phyloP scores from a whole-genome alignment of 2,888 invertebrate species.

The Bombylius major region DNA sequence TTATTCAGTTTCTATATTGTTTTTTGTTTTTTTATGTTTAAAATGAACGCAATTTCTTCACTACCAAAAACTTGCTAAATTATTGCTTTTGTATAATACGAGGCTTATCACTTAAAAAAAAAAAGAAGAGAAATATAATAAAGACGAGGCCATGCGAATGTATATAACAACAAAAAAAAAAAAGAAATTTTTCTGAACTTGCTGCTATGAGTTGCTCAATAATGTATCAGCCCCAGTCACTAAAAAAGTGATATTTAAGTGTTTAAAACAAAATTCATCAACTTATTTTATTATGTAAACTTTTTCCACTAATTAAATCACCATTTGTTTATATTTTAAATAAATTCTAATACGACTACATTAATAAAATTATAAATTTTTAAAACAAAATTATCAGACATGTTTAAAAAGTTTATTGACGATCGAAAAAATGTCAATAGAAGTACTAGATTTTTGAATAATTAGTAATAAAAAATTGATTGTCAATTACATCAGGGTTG shows the following conservation, averaged over 20 bases:
- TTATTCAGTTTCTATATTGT: background rate
- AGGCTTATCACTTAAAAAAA: background rate
- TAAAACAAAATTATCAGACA: too few relatives aligned
- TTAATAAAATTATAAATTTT: too few relatives aligned
- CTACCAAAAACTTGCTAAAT: too few relatives aligned
- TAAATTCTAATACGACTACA: too few relatives aligned
- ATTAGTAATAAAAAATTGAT: too few relatives aligned
- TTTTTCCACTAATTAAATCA: background rate
- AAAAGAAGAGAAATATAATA: background rate
- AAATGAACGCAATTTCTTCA: too few relatives aligned
- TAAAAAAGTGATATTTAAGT: background rate
- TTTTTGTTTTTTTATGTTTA: background rate
- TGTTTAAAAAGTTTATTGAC: too few relatives aligned
- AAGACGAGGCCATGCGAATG: background rate
- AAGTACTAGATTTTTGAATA: too few relatives aligned
- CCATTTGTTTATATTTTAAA: background rate
- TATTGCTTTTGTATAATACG: background rate
- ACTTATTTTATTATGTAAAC: background rate
- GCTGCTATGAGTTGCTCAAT: background rate
- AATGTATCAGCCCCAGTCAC: background rate
- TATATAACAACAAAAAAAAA: background rate
- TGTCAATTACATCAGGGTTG: too few relatives aligned
- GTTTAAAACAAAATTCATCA: background rate
- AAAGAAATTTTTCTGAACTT: background rate
- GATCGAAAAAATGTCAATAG: too few relatives aligned